These are phyloP conservation scores for Laspeyria flexula DNA, from an alignment of 2,888 invertebrate species.

Conservation along the genomic window DNA sequence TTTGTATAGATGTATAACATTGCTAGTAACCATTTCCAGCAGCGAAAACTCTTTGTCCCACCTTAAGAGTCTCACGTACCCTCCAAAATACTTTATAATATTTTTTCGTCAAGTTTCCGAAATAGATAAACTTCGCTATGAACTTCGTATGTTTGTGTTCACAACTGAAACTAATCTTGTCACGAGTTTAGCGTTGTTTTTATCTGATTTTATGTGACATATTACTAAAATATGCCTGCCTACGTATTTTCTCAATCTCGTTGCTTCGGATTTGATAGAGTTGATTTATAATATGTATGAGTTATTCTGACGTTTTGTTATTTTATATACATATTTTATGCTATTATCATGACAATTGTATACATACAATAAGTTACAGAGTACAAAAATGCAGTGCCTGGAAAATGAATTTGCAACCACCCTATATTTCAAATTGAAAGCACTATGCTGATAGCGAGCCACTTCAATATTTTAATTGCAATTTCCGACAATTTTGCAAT, in stretches of 20 bases:
- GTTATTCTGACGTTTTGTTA: neutral
- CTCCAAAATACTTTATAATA: conserved; percentile 61
- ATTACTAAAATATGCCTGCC: conserved; percentile 36
- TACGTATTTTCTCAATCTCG: conserved; percentile 21
- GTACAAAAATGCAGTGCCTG: too few relatives aligned
- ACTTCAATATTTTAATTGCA: too few relatives aligned
- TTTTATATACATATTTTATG: neutral
- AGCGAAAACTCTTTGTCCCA: conserved; percentile 33
- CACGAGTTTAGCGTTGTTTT: conserved; percentile 43
- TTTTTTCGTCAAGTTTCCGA: conserved; percentile 53
- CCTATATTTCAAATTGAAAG: too few relatives aligned
- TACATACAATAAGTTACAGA: too few relatives aligned
- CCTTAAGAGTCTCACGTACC: conserved; percentile 36
- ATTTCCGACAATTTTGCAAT: too few relatives aligned
- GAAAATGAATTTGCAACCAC: too few relatives aligned
- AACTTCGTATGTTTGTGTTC: conserved; percentile 49
- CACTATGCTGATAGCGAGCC: too few relatives aligned
- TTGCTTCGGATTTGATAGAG: conserved; percentile 13
- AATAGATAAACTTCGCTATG: conserved; percentile 58
- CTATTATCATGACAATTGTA: too few relatives aligned
- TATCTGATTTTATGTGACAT: conserved; percentile 46
- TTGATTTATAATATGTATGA: conserved; percentile 12
- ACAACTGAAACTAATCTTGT: conserved; percentile 52
- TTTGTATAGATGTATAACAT: too few relatives aligned
- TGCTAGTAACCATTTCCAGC: too few relatives aligned